Conservation (phyloP, 2,797 vertebrate genomes). For the Threskiornis aethiopicus region DNA sequence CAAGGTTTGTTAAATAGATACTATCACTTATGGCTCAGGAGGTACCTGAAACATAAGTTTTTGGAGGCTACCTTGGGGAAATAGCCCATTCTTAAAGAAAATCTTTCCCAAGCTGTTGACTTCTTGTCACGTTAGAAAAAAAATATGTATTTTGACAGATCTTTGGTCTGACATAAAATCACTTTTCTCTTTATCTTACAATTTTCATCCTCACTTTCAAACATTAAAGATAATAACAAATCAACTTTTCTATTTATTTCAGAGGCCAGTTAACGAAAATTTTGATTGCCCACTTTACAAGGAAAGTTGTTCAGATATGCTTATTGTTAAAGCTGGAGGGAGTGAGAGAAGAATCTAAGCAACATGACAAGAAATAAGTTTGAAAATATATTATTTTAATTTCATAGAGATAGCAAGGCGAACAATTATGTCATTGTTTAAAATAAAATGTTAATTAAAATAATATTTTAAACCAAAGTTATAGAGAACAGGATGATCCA, state of each 20-base stretch:
- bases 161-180: not conserved
- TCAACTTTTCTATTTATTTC: not conserved
- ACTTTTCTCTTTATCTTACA: not conserved
- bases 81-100: not conserved
- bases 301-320: not conserved
- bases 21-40: not conserved
- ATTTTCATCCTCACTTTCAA: not conserved
- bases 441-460: constrained; percentile 46
- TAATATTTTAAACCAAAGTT: constrained; percentile 34
- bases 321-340: not conserved
- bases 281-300: not conserved
- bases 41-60: not conserved
- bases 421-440: constrained; percentile 8
- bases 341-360: not conserved
- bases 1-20: not conserved
- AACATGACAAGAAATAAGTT: not conserved
- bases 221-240: not conserved
- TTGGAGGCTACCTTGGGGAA: not conserved
- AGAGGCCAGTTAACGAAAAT: not conserved
- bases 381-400: constrained; percentile 38
- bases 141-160: not conserved
- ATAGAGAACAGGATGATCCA: constrained; percentile 16
- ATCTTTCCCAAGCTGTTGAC: not conserved
- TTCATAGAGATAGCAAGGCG: constrained; percentile 10
- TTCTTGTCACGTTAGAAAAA: not conserved